Percentiles rank a stretch among this genome's conserved stretches.
phyloP scores from a whole-genome alignment of 2,113 vertebrate species.

The Ophiodon elongatus region DNA sequence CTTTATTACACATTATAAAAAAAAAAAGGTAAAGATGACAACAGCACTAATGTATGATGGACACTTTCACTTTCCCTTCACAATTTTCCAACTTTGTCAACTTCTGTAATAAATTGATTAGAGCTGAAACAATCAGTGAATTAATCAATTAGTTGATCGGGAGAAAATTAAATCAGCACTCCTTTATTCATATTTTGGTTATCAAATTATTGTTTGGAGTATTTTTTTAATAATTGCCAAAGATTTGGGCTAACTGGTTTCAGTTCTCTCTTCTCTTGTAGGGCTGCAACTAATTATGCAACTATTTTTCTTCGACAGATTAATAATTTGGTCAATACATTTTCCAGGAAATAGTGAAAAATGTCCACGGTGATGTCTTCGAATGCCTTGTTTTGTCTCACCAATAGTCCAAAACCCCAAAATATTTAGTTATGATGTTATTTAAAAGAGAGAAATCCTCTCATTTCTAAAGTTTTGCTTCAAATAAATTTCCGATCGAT shows the following conservation, averaged over 20 bases:
- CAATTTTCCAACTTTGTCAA: neutral
- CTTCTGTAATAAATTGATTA: neutral
- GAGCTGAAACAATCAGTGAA: neutral
- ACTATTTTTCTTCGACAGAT: neutral
- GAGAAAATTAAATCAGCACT: neutral
- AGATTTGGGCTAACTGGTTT: neutral
- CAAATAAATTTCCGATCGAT: too few species aligned
- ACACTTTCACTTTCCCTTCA: neutral
- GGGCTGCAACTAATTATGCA: neutral
- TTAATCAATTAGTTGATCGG: neutral
- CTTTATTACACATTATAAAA: neutral
- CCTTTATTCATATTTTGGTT: neutral
- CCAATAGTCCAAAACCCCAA: neutral
- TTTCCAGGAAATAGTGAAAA: too few species aligned
- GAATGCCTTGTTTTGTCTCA: neutral
- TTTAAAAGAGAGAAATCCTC: too few species aligned
- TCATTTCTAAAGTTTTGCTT: too few species aligned
- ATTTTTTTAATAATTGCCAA: neutral
- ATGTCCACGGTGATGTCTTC: too few species aligned
- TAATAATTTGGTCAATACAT: neutral
- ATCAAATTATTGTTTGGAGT: neutral
- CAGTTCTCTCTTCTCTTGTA: neutral
- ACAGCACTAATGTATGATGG: neutral
- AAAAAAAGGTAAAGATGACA: neutral
- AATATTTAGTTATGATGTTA: neutral